phyloP scores from a whole-genome alignment of 2,113 vertebrate genomes.

The Corydoras maculifer region DNA sequence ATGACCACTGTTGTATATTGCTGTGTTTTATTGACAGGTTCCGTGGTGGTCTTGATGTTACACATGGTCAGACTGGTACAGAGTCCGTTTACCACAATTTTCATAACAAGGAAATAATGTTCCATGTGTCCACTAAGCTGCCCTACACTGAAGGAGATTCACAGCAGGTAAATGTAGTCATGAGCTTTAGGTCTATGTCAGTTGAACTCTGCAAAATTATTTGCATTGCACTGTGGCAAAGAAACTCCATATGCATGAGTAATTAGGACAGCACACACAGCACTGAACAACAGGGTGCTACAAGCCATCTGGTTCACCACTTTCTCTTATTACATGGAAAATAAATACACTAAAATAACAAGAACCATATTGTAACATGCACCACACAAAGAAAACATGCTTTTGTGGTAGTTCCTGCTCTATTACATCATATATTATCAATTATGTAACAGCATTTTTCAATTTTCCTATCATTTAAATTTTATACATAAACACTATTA shows the following conservation, averaged over 20 bases:
- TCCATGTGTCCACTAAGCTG: slow-evolving; percentile 95
- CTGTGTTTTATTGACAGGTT: slow-evolving; percentile 64
- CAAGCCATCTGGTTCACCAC: slow-evolving; percentile 35
- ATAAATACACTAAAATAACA: too few species aligned
- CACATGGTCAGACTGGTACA: slow-evolving; percentile 89
- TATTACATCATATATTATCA: too few species aligned
- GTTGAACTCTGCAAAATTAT: background rate
- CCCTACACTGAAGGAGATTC: slow-evolving; percentile 92
- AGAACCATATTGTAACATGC: too few species aligned
- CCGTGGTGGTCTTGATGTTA: slow-evolving; percentile 88
- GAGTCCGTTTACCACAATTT: slow-evolving; percentile 89
- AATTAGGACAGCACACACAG: slow-evolving; percentile 30
- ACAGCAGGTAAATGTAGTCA: slow-evolving; percentile 75
- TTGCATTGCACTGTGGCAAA: too few species aligned
- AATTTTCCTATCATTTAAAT: too few species aligned
- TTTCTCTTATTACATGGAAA: slow-evolving; percentile 3
- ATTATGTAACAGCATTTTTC: too few species aligned
- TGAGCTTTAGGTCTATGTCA: background rate
- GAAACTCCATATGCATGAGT: slow-evolving; percentile 14
- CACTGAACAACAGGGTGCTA: slow-evolving; percentile 24
- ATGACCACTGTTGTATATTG: background rate
- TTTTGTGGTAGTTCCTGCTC: too few species aligned
- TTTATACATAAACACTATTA: too few species aligned
- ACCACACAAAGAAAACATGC: too few species aligned
- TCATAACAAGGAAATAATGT: slow-evolving; percentile 95